phyloP scores from a whole-genome alignment of 1,140 invertebrate species.

The Drosophila mayri region DNA sequence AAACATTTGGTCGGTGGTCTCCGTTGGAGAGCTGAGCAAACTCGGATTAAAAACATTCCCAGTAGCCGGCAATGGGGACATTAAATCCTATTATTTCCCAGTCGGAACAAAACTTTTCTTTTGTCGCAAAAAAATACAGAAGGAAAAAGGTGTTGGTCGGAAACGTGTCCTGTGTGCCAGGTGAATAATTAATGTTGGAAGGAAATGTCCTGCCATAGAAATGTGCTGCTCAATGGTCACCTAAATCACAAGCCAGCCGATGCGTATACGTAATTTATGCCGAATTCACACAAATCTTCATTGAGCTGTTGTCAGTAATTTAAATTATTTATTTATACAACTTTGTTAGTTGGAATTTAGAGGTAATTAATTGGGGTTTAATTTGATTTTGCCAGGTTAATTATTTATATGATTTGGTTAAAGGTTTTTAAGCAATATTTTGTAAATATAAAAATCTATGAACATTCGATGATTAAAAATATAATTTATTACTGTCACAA shows the following conservation, averaged over 20 bases:
- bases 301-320: not conserved
- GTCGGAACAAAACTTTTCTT: conserved; percentile 46
- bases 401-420: not conserved
- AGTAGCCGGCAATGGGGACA: conserved; percentile 32
- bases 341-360: not conserved
- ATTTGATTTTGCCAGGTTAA: not conserved
- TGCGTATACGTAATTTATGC: conserved; percentile 24
- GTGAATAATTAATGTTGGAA: conserved; percentile 66
- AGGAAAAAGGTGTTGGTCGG: conserved; percentile 34
- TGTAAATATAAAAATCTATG: not conserved
- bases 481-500: too few species aligned
- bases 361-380: conserved; percentile 2
- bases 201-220: conserved; percentile 9
- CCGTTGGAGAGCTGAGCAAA: conserved; percentile 49
- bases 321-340: conserved; percentile 22
- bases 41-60: conserved; percentile 64
- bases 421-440: not conserved
- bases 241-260: conserved; percentile 28
- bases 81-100: conserved; percentile 77
- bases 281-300: conserved; percentile 13
- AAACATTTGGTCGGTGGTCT: conserved; percentile 62
- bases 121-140: conserved; percentile 13
- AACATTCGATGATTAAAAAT: too few species aligned
- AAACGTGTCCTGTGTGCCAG: conserved; percentile 52
- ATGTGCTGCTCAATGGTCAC: conserved; percentile 6